phyloP scores from a whole-genome alignment of 1,140 invertebrate species.

The Octopus bimaculoides region DNA sequence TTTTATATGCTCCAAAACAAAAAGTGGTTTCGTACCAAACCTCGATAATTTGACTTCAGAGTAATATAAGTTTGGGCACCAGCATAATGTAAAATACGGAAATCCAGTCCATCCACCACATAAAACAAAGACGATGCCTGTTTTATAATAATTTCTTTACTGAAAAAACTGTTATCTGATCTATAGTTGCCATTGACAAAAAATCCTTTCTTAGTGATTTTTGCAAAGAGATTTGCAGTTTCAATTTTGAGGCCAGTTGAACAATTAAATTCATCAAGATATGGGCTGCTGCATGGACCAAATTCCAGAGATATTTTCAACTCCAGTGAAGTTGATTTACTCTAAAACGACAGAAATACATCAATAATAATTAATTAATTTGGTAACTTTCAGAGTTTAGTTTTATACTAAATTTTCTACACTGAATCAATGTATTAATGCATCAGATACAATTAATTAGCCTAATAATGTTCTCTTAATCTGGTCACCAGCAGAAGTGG shows the following conservation, averaged over 20 bases:
- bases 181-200: neutral
- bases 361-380: no score
- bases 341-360: no score
- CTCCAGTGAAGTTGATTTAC: no score
- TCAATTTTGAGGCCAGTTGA: neutral
- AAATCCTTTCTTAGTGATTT: neutral
- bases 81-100: neutral
- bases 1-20: no score
- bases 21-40: neutral
- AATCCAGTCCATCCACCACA: neutral
- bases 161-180: neutral
- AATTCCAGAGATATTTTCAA: slow-evolving; percentile 3
- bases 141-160: neutral
- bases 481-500: no score
- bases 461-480: no score
- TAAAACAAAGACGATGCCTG: neutral
- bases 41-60: neutral
- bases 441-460: no score
- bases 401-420: no score
- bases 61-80: neutral
- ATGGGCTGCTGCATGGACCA: neutral
- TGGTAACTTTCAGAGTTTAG: no score
- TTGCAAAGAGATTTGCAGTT: neutral
- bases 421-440: no score
- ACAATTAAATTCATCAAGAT: neutral